These are phyloP conservation scores for Nemotelus pantherinus DNA, from an alignment of 2,888 invertebrate species.

Conservation along the genomic window DNA sequence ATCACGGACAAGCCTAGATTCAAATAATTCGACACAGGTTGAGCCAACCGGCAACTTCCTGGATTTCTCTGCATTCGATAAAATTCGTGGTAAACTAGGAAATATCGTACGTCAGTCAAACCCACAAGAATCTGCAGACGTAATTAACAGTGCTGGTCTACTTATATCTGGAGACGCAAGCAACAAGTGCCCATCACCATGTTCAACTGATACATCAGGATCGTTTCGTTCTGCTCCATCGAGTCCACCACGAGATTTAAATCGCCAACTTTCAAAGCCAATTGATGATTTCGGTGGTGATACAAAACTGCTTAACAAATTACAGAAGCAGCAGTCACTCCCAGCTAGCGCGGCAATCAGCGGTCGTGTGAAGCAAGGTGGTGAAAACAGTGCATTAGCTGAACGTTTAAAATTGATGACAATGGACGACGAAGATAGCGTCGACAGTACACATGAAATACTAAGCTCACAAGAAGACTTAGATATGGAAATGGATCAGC, in stretches of 20 bases:
- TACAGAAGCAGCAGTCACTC: slow-evolving; percentile 67
- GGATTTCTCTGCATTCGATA: slow-evolving; percentile 69
- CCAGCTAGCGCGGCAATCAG: slow-evolving; percentile 50
- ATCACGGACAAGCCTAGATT: slow-evolving; percentile 64
- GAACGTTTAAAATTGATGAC: slow-evolving; percentile 60
- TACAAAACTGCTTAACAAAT: slow-evolving; percentile 77
- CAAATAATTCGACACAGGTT: slow-evolving; percentile 58
- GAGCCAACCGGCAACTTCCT: slow-evolving; percentile 54
- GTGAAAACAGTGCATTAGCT: slow-evolving; percentile 40
- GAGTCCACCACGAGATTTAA: slow-evolving; percentile 63
- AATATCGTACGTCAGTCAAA: slow-evolving; percentile 73
- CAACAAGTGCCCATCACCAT: slow-evolving; percentile 49
- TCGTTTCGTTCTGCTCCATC: slow-evolving; percentile 70
- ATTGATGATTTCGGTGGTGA: slow-evolving; percentile 85
- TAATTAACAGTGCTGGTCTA: slow-evolving; percentile 67
- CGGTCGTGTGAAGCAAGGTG: slow-evolving; percentile 46
- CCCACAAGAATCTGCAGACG: slow-evolving; percentile 57
- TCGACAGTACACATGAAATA: slow-evolving; percentile 53
- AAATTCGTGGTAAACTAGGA: slow-evolving; percentile 69
- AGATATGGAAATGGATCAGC: slow-evolving; percentile 53
- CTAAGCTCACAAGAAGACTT: slow-evolving; percentile 59
- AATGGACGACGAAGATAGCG: slow-evolving; percentile 51
- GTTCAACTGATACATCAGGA: slow-evolving; percentile 45
- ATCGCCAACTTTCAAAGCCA: slow-evolving; percentile 67
- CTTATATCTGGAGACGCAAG: slow-evolving; percentile 66